Evolutionary conservation across 2,797 vertebrate species (phyloP).

Genomic region (Pseudomugil gertrudae): DNA sequence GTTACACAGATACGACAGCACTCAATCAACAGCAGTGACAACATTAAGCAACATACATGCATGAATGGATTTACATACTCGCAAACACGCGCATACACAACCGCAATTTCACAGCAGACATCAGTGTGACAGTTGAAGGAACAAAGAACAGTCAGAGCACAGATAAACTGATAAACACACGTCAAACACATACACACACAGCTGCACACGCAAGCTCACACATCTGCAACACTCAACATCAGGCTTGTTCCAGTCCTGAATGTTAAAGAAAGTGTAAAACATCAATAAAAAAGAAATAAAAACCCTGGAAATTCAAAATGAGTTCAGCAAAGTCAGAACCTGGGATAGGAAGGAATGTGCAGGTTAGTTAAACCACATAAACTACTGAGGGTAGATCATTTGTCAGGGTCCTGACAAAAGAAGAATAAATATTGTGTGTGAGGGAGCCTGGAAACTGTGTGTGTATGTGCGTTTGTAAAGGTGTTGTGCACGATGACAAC

Average conservation of each 20-base stretch:
- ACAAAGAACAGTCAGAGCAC: slow-evolving; percentile 28
- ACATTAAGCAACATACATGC: slow-evolving; percentile 46
- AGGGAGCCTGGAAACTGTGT: neutral
- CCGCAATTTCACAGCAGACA: slow-evolving; percentile 21
- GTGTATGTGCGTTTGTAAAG: slow-evolving; percentile 17
- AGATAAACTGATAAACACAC: slow-evolving; percentile 6
- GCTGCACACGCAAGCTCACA: slow-evolving; percentile 8
- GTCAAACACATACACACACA: slow-evolving; percentile 8
- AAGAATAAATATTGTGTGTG: slow-evolving; percentile 32
- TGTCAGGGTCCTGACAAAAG: slow-evolving; percentile 25
- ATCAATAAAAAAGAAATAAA: neutral
- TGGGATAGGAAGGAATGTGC: slow-evolving; percentile 51
- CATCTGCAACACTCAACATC: slow-evolving; percentile 21
- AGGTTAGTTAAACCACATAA: slow-evolving; percentile 44
- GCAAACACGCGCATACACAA: slow-evolving; percentile 17
- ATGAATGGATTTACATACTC: slow-evolving; percentile 44
- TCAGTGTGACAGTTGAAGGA: slow-evolving; percentile 27
- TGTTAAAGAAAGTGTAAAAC: slow-evolving; percentile 31
- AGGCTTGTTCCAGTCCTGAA: slow-evolving; percentile 45
- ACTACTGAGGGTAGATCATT: slow-evolving; percentile 20
- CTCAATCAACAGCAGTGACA: slow-evolving; percentile 54
- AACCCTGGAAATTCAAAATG: slow-evolving; percentile 24
- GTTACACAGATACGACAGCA: slow-evolving; percentile 68
- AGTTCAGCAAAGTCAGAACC: slow-evolving; percentile 35
- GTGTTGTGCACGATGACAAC: slow-evolving; percentile 63